Base-by-base conservation (phyloP, 2,797 vertebrate species). In the Crenichthys baileyi region DNA sequence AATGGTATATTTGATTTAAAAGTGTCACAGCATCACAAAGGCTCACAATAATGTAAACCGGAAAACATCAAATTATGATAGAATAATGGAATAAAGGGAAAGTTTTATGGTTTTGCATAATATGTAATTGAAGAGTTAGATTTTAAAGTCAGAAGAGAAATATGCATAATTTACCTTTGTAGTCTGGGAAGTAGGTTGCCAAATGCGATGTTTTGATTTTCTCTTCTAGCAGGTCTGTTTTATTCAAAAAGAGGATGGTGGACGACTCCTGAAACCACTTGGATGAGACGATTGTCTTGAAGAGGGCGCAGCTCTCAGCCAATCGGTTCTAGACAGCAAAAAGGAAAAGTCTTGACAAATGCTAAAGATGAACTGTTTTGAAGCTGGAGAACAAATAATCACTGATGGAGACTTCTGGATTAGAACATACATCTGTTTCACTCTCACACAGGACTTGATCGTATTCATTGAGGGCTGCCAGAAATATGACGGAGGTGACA, bases 211-310 rank as follows among this genome's bases (percentile, higher is more conserved):
- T 85, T 79, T 81, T 78, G 73, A 97, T 97, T 90, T 98, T 98
- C 89, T 98, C 97, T 79, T 96, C 87, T 48, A 97, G 91, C 86
- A 98, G 89, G 91, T 98, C 97, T 41, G 93, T 97, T 93, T 97
- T 97, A 91, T 98, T 99, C 81, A 98, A 93, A 90, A 98, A 98
- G 75, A 98, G 93, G 89, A 97, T 98, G 80, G 96, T 94, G 53
- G 97, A 97, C 20, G 96, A 96, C 9, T 97, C 95, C 61, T 95
- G 91, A 92, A 99, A 98, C 95, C 95, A 98, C 0, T 73, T 56
- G 36, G 93, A 96, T 9, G 91, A 95, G 76, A 97, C 92, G 83
- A 98, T 96, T 74, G 96, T 97, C 91, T 93, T 96, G 93, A 98
- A 97, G 88, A 98, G 92, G 72, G 96, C 96, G 44, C 96, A 96